phyloP scores from a whole-genome alignment of 2,797 vertebrate genomes.

The Coregonus suidteri region DNA sequence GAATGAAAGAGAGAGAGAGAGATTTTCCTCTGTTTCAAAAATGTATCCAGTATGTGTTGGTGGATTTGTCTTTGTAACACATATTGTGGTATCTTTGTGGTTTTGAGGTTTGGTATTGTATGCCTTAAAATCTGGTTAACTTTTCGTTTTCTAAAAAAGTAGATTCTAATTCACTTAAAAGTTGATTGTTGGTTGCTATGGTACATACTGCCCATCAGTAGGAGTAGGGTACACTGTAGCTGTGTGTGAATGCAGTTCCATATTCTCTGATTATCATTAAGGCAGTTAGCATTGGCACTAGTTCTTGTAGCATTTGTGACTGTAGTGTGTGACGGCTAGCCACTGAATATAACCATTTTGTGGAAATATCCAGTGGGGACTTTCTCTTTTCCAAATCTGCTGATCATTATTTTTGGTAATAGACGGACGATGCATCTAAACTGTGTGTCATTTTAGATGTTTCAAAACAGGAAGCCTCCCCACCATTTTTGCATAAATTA shows the following conservation, averaged over 20 bases:
- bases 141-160: slow-evolving; percentile 67
- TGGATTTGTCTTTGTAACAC: slow-evolving; percentile 57
- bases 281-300: slow-evolving; percentile 97
- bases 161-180: slow-evolving; percentile 74
- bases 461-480: slow-evolving; percentile 49
- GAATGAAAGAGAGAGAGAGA: slow-evolving; percentile 20
- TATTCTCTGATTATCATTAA: slow-evolving; percentile 86
- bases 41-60: slow-evolving; percentile 61
- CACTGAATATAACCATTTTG: slow-evolving; percentile 53
- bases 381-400: slow-evolving; percentile 52
- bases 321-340: slow-evolving; percentile 53
- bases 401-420: slow-evolving; percentile 43
- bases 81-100: slow-evolving; percentile 51
- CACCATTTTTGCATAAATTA: slow-evolving; percentile 17
- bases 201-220: slow-evolving; percentile 77
- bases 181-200: slow-evolving; percentile 83
- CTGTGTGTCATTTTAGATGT: slow-evolving; percentile 3
- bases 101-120: slow-evolving; percentile 71
- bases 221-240: slow-evolving; percentile 61
- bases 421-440: slow-evolving; percentile 26
- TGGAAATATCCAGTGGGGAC: slow-evolving; percentile 51
- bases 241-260: slow-evolving; percentile 74
- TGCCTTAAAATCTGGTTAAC: slow-evolving; percentile 66
- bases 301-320: slow-evolving; percentile 69
- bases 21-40: slow-evolving; percentile 65